phyloP scores from a whole-genome alignment of 2,113 vertebrate genomes.

The Lonchura striata region DNA sequence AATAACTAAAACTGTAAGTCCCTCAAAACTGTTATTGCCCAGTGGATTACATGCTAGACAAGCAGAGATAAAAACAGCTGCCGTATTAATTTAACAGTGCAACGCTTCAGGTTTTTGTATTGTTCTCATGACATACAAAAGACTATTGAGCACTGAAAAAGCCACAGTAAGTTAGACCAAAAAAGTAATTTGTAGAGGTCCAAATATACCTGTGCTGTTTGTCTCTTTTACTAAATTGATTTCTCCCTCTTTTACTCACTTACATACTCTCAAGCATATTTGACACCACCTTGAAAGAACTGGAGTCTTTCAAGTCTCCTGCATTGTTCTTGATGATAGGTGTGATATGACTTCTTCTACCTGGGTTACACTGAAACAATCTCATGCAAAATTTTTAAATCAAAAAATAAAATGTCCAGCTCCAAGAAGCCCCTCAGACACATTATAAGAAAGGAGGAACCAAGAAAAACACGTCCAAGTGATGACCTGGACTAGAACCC shows the following conservation, averaged over 20 bases:
- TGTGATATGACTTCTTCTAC: not conserved
- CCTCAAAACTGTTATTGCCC: not conserved
- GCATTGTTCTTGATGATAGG: accelerated
- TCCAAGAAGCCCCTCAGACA: not conserved
- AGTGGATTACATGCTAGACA: not conserved
- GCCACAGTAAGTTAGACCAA: not conserved
- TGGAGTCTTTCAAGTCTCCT: not conserved
- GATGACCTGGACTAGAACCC: not conserved
- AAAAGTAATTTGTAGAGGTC: not conserved
- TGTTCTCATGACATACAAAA: not conserved
- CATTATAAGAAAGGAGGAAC: not conserved
- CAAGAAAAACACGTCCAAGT: not conserved
- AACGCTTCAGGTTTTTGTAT: not conserved
- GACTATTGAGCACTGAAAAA: not conserved
- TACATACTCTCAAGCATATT: not conserved
- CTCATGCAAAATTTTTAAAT: not conserved
- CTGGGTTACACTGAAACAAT: not conserved
- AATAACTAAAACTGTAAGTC: not conserved
- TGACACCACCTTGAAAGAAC: not conserved
- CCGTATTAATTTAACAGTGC: not conserved
- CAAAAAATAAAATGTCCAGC: not conserved
- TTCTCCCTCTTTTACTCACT: not conserved
- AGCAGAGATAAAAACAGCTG: not conserved
- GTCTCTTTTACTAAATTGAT: not conserved
- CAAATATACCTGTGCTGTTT: not conserved